Percentiles rank a stretch among this genome's conserved stretches.
Evolutionary conservation across 2,888 invertebrate species (phyloP).

Genomic region (Baronia brevicornis): DNA sequence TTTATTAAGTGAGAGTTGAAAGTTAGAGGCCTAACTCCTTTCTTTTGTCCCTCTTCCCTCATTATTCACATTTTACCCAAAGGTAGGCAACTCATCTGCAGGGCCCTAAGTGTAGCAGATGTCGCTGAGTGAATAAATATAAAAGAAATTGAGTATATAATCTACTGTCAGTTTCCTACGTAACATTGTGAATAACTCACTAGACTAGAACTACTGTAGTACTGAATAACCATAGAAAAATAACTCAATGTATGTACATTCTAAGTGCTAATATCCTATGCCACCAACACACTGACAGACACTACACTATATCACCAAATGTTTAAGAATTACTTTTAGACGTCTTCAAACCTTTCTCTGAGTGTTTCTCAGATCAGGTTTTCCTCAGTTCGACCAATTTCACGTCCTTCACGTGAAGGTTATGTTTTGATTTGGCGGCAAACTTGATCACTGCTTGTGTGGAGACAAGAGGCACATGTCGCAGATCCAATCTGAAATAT

Average conservation of each 20-base stretch:
- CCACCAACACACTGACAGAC: constrained; percentile 32
- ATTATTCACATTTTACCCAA: too few relatives aligned
- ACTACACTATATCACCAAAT: constrained; percentile 26
- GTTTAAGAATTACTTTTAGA: constrained; percentile 8
- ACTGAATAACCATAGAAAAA: constrained; percentile 7
- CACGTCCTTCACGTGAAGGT: constrained; percentile 86
- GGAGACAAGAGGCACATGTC: constrained; percentile 87
- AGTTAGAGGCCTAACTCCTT: too few relatives aligned
- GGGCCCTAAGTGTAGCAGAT: too few relatives aligned
- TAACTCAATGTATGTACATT: constrained; percentile 1
- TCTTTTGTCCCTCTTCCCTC: too few relatives aligned
- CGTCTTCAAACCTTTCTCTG: constrained; percentile 15
- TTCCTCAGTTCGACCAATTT: constrained; percentile 81
- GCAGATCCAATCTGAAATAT: constrained; percentile 84
- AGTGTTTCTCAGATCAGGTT: constrained; percentile 44
- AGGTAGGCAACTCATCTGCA: too few relatives aligned
- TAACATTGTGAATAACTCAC: constrained; percentile 4
- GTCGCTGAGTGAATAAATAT: too few relatives aligned
- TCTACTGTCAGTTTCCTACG: constrained; percentile 4
- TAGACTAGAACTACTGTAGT: constrained; percentile 13
- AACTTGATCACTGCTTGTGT: constrained; percentile 89
- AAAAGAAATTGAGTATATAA: background rate
- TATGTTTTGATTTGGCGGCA: constrained; percentile 86
- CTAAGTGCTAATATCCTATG: constrained; percentile 22
- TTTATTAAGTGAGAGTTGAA: too few relatives aligned